A percentile compares a stretch with the other conserved stretches of the same genome.
Conservation (phyloP, 2,888 invertebrate species). For the Lordiphosa fenestrarum region DNA sequence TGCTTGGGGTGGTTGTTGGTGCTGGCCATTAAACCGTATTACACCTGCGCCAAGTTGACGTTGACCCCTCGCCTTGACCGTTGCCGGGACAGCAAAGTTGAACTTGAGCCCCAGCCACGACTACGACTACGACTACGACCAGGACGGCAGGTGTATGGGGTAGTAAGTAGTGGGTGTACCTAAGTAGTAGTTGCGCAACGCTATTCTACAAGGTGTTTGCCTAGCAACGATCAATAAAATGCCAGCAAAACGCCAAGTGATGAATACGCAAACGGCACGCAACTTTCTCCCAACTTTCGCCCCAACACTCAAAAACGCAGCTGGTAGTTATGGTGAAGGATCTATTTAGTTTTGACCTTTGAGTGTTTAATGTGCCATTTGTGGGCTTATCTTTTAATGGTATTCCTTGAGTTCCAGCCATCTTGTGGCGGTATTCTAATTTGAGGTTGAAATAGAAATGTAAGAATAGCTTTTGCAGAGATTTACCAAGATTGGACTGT, state of each 20-base stretch:
- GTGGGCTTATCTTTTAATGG: too few species aligned
- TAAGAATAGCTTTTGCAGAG: too few species aligned
- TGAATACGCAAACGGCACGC: slow-evolving; percentile 57
- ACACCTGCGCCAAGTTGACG: slow-evolving; percentile 51
- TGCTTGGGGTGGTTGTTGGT: slow-evolving; percentile 28
- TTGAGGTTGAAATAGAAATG: background rate
- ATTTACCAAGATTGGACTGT: too few species aligned
- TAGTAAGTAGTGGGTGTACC: slow-evolving; percentile 7
- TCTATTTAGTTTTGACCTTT: too few species aligned
- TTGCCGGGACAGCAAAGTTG: slow-evolving; percentile 32
- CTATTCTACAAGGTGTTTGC: slow-evolving; percentile 3
- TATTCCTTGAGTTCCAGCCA: too few species aligned
- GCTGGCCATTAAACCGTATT: slow-evolving; percentile 36
- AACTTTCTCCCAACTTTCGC: slow-evolving; percentile 33
- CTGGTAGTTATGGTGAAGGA: too few species aligned
- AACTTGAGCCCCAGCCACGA: slow-evolving; percentile 48
- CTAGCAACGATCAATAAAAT: slow-evolving; percentile 49
- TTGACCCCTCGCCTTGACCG: slow-evolving; percentile 69
- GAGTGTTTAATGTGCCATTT: too few species aligned
- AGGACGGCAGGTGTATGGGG: background rate
- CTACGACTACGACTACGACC: slow-evolving; percentile 13
- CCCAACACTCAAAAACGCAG: too few species aligned
- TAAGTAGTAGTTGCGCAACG: slow-evolving; percentile 51
- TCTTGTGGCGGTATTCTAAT: background rate
- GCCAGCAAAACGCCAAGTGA: slow-evolving; percentile 26